Percentiles rank a stretch among this genome's conserved stretches.
Conservation (phyloP, 2,797 vertebrate species). For the Cyprinodon diabolis region DNA sequence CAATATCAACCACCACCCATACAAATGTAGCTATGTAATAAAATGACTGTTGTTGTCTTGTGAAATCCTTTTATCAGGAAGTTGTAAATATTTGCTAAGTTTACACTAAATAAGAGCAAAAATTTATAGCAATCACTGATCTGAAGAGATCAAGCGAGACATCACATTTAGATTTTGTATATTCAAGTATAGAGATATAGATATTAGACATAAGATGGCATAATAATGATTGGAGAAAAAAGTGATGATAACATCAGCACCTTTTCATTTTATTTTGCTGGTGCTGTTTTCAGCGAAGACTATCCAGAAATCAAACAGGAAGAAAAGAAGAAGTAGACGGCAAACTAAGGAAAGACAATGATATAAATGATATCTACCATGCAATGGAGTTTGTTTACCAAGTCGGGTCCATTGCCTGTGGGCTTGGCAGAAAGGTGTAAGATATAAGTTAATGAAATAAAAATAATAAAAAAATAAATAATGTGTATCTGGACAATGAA, state of each 20-base stretch:
- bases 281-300: neutral
- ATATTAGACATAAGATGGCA: no score
- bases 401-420: slow-evolving; percentile 93
- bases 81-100: no score
- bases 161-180: no score
- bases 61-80: no score
- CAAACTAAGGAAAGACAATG: slow-evolving; percentile 84
- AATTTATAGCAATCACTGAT: no score
- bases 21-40: no score
- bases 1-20: no score
- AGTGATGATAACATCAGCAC: neutral
- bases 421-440: slow-evolving; percentile 90
- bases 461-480: slow-evolving; percentile 63
- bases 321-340: slow-evolving; percentile 81
- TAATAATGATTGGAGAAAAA: neutral
- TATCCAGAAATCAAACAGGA: neutral
- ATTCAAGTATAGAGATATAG: no score
- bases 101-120: no score
- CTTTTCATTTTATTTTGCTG: neutral
- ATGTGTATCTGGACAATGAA: neutral
- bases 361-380: slow-evolving; percentile 93
- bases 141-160: no score
- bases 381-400: slow-evolving; percentile 99
- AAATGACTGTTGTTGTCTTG: no score
- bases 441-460: slow-evolving; percentile 85